A percentile compares a stretch with the other conserved stretches of the same genome.
These are phyloP conservation scores for Eufriesea mexicana DNA, from an alignment of 1,140 invertebrate genomes.

Conservation along the genomic window DNA sequence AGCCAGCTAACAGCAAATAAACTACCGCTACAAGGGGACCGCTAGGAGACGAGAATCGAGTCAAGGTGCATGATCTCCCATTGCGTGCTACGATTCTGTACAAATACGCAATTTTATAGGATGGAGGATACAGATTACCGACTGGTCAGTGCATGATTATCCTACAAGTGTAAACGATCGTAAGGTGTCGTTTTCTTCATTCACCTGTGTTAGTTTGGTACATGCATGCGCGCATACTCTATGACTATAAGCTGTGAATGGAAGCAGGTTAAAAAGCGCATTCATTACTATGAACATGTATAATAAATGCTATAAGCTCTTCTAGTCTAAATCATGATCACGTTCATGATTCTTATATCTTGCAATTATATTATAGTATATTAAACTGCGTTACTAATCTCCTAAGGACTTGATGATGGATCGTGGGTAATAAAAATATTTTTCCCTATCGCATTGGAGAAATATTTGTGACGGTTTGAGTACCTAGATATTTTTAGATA, in stretches of 20 bases:
- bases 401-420: no score
- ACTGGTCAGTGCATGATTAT: constrained; percentile 40
- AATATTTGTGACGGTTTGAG: no score
- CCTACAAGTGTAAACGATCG: constrained; percentile 47
- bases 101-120: constrained; percentile 19
- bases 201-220: constrained; percentile 26
- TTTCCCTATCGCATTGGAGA: no score
- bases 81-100: constrained; percentile 8
- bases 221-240: neutral
- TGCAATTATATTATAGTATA: no score
- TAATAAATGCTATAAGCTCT: neutral
- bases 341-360: neutral
- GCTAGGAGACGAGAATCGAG: neutral
- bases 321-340: neutral
- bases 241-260: neutral
- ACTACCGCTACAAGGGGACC: neutral
- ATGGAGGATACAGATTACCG: constrained; percentile 10
- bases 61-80: constrained; percentile 19
- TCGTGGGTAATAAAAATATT: no score
- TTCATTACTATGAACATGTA: neutral
- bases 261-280: constrained; percentile 18
- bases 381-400: no score
- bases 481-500: no score
- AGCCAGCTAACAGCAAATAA: neutral
- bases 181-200: constrained; percentile 57